phyloP scores from a whole-genome alignment of 2,797 vertebrate species.

The Galago senegalensis region DNA sequence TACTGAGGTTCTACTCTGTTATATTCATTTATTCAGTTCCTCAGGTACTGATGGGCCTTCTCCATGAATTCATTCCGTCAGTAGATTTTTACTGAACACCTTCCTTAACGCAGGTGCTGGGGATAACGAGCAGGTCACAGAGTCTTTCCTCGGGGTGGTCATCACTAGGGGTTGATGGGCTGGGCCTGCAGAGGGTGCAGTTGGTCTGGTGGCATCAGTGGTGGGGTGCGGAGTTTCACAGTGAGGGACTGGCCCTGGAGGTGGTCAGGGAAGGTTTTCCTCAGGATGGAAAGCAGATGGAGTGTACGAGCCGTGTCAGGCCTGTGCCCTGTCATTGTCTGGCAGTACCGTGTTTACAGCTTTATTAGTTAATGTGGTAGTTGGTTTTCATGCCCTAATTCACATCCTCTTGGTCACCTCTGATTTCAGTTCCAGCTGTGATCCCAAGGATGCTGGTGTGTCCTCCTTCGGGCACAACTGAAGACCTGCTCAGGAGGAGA shows the following conservation, averaged over 20 bases:
- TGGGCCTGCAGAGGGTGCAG: too few species aligned
- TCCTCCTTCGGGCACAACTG: accelerated
- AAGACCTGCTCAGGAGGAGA: neutral
- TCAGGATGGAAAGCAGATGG: neutral
- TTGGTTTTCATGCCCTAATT: neutral
- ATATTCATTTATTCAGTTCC: neutral
- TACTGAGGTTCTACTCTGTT: neutral
- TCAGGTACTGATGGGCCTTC: neutral
- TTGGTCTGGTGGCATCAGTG: neutral
- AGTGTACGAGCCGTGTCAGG: neutral
- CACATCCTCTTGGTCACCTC: neutral
- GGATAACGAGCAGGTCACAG: neutral
- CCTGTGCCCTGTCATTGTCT: neutral
- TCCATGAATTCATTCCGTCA: neutral
- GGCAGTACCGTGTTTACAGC: neutral
- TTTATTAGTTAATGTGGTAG: neutral
- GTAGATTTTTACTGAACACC: neutral
- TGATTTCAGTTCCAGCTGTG: neutral
- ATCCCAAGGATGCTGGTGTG: neutral
- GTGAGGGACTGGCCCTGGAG: accelerated
- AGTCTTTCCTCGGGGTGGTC: neutral
- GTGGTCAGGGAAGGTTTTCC: neutral
- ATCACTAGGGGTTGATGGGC: too few species aligned
- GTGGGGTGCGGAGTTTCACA: neutral
- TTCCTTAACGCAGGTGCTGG: neutral